A percentile compares a stretch with the other conserved stretches of the same genome.
phyloP scores from a whole-genome alignment of 2,888 invertebrate species.

The Limulus polyphemus region DNA sequence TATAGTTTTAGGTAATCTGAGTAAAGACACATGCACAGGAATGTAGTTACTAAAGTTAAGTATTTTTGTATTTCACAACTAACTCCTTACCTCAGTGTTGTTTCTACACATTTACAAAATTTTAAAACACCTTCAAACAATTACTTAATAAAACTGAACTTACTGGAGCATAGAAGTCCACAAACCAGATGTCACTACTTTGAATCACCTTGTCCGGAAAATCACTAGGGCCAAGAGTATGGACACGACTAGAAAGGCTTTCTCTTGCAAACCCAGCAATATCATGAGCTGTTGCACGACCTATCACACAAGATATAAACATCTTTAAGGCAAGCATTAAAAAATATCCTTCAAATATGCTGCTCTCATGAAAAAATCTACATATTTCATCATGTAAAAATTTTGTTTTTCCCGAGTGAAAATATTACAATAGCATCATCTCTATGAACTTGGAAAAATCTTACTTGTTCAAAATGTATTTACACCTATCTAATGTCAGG shows the following conservation, averaged over 20 bases:
- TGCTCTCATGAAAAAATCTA: no score
- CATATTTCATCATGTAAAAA: no score
- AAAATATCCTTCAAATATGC: no score
- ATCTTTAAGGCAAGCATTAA: not conserved
- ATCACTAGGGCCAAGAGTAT: slow-evolving; percentile 37
- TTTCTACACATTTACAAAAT: not conserved
- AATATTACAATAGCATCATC: no score
- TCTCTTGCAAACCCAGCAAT: slow-evolving; percentile 51
- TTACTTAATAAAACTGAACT: slow-evolving; percentile 25
- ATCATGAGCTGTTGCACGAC: slow-evolving; percentile 44
- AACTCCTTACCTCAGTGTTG: no score
- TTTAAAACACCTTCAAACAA: not conserved
- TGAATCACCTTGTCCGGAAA: slow-evolving; percentile 34
- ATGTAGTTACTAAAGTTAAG: not conserved
- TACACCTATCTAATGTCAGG: no score
- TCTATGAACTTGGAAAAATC: no score
- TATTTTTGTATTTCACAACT: no score
- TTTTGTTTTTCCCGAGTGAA: no score
- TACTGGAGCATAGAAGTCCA: slow-evolving; percentile 61
- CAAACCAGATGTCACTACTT: slow-evolving; percentile 45
- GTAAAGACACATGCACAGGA: not conserved
- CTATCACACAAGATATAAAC: slow-evolving; percentile 27
- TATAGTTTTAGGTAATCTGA: slow-evolving; percentile 2
- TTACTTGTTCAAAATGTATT: no score
- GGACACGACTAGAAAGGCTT: slow-evolving; percentile 38